Conservation (phyloP, 2,888 invertebrate genomes). For the Argyresthia albistria region DNA sequence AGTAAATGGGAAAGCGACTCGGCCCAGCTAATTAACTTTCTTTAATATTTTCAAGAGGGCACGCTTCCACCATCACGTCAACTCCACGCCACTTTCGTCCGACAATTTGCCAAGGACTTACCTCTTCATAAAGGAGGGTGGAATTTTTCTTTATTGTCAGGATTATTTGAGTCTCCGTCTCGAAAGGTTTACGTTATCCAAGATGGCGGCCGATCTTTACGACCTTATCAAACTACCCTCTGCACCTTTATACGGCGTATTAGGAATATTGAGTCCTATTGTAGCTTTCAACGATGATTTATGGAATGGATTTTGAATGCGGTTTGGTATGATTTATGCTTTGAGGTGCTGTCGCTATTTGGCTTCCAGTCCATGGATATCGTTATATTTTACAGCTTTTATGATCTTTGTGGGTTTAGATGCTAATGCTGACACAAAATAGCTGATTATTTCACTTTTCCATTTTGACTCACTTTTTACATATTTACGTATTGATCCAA, state of each 20-base stretch:
- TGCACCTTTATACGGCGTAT: slow-evolving; percentile 58
- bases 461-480: too few relatives aligned
- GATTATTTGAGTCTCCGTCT: slow-evolving; percentile 62
- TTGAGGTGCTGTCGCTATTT: not conserved
- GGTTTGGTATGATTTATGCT: not conserved
- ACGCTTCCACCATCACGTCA: slow-evolving; percentile 4
- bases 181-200: slow-evolving; percentile 62
- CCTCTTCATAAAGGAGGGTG: slow-evolving; percentile 70
- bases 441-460: too few relatives aligned
- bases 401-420: too few relatives aligned
- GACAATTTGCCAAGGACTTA: slow-evolving; percentile 69
- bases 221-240: slow-evolving; percentile 45
- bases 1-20: too few relatives aligned
- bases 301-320: not conserved
- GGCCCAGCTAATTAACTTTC: not conserved
- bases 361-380: too few relatives aligned
- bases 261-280: slow-evolving; percentile 26
- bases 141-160: slow-evolving; percentile 71
- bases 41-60: not conserved
- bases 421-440: too few relatives aligned
- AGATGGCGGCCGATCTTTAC: slow-evolving; percentile 64
- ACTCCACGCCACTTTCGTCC: slow-evolving; percentile 26
- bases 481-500: too few relatives aligned
- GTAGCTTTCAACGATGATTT: not conserved
- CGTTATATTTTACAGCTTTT: too few relatives aligned